Percentiles rank a stretch among this genome's conserved stretches.
Evolutionary conservation across 1,140 invertebrate species (phyloP).

Genomic region (Rhyacophila brunnea): DNA sequence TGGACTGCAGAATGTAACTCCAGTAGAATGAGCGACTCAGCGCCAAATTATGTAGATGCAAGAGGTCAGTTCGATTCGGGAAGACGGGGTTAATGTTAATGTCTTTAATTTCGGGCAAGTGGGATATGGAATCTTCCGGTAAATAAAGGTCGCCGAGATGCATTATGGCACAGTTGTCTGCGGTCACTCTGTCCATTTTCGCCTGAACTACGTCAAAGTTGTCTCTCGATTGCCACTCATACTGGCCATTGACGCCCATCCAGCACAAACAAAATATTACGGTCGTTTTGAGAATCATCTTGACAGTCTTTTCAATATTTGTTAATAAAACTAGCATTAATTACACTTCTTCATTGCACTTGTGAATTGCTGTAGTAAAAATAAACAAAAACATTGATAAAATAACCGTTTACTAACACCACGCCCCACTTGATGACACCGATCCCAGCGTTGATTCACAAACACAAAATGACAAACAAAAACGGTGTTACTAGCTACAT

Average conservation of each 20-base stretch:
- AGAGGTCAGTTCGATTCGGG: conserved; percentile 87
- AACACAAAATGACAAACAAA: no score
- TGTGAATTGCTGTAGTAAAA: neutral
- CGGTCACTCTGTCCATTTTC: conserved; percentile 75
- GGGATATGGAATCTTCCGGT: conserved; percentile 80
- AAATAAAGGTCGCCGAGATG: conserved; percentile 83
- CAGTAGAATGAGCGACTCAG: conserved; percentile 92
- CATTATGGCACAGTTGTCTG: conserved; percentile 86
- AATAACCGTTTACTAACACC: no score
- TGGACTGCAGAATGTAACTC: conserved; percentile 91
- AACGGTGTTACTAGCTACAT: no score
- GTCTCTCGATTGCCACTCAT: conserved; percentile 86
- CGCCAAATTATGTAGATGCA: conserved; percentile 96
- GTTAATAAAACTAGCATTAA: neutral
- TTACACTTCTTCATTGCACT: conserved; percentile 3
- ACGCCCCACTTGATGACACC: no score
- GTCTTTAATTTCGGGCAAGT: conserved; percentile 92
- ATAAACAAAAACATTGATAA: neutral
- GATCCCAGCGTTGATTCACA: no score
- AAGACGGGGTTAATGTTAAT: conserved; percentile 94
- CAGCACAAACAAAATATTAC: conserved; percentile 16
- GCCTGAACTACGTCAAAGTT: conserved; percentile 83
- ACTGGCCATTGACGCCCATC: conserved; percentile 76
- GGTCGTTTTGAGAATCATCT: conserved; percentile 5
- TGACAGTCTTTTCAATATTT: conserved; percentile 1